Evolutionary conservation across 2,888 invertebrate species (phyloP), one percentile per base, ranked within the genome.

Genomic region (Exephanes ischioxanthus): DNA sequence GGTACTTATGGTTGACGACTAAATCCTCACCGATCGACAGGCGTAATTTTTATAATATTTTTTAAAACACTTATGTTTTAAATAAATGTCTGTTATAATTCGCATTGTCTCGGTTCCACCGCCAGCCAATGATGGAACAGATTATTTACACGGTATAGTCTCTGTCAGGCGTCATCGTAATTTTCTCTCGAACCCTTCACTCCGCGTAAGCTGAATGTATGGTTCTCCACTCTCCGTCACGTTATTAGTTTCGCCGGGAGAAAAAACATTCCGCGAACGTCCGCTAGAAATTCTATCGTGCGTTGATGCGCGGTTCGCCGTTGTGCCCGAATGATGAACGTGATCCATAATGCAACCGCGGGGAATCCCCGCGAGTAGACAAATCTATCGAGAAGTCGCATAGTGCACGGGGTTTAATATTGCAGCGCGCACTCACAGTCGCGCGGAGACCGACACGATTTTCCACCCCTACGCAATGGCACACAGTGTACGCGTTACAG

Each of bases 391-490:
- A 58, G 75, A 71, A 78, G 71, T 73, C 61, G 41, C 55, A 45
- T 22, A 58, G 53, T 63, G 72, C 66, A 55, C 53, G 80, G 86
- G 90, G 89, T 90, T 93, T 91, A 93, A 93, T 93, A 93, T 93
- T 93, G 92, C 91, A 93, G 90, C 88, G 90, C 91, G 92, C 92
- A 93, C 92, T 93, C 92, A 92, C 88, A 48, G 70, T 79, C 33
- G n/a, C 89, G 89, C 16, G 30, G 33, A 45, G 84, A 87, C 88
- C 90, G 90, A 91, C 90, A 91, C 33, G 26, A 79, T 79, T 85
- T 83, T 83, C 86, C 85, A 86, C 80, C 82, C 84, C 88, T 88
- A 82, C 85, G 85, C 85, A 82, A 78, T 70, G 70, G 19, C 48
- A 22, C n/a, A 7, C 9, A 78, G 63, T 2, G 61, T 70, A 72